Evolutionary conservation across 2,113 vertebrate species (phyloP), one percentile per base, ranked within the genome.

Genomic region (Argyrosomus japonicus): DNA sequence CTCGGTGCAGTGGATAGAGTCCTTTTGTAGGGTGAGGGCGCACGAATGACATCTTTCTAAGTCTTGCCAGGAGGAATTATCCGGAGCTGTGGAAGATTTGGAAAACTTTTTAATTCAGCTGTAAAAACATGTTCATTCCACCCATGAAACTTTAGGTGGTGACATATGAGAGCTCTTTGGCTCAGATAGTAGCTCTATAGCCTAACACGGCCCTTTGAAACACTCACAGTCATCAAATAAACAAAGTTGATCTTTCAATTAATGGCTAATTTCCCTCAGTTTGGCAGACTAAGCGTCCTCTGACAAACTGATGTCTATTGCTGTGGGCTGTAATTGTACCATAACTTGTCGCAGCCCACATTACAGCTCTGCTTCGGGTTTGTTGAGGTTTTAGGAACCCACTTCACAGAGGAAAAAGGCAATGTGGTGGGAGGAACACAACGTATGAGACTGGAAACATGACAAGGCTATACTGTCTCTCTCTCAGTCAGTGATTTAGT

Each of bases 361-460:
- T 77, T 58, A 69, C 11, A 67, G 72, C 56, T 54, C 58, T 2
- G 60, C 47, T 25, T 54, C 2, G 10, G 70, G 73, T 82, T 79
- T 80, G 47, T 47, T 85, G 87, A 83, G 86, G 85, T 72, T 88
- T 74, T 25, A 69, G 70, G 65, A 83, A 88, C 81, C 83, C 85
- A 79, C 90, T 89, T 86, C 85, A 87, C 60, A 88, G 58, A 83
- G 78, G 75, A 57, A 79, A 75, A 18, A 51, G 18, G 40, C 65
- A 58, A 32, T 67, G 58, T 63, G 43, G 84, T 84, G 77, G 78
- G 88, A 79, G 83, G 81, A 75, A 21, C 56, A 29, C 5, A 13
- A 9, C 15, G 64, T 23, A 45, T 27, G 32, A 76, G 61, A 61
- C 63, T 81, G 84, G 86, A 90, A 91, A 88, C 86, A 86, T 68